Percentiles rank a stretch among this genome's conserved stretches.
phyloP scores from a whole-genome alignment of 1,140 invertebrate genomes.

The Mercenaria mercenaria region DNA sequence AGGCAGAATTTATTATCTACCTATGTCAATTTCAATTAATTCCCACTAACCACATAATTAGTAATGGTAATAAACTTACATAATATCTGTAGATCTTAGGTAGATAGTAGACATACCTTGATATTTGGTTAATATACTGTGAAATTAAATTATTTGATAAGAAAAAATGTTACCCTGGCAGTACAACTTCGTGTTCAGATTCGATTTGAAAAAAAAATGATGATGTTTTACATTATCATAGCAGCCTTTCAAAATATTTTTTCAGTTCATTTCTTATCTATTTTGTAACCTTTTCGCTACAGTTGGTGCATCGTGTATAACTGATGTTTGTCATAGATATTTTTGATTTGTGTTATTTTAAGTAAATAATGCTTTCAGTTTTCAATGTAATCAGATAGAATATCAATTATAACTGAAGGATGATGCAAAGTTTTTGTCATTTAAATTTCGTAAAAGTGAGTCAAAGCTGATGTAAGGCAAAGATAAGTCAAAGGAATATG shows the following conservation, averaged over 20 bases:
- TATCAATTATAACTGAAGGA: neutral
- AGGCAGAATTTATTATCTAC: conserved; percentile 51
- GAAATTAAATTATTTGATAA: conserved; percentile 41
- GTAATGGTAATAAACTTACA: conserved; percentile 35
- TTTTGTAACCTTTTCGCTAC: neutral
- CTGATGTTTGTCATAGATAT: neutral
- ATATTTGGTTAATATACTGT: conserved; percentile 20
- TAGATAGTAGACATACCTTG: neutral
- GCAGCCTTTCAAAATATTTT: neutral
- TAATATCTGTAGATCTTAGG: conserved; percentile 37
- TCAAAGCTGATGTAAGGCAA: neutral
- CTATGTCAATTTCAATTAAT: conserved; percentile 48
- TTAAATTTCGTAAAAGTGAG: neutral
- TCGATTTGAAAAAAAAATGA: neutral
- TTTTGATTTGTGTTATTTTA: conserved; percentile 13
- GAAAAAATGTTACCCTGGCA: neutral
- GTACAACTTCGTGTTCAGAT: neutral
- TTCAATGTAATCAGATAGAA: neutral
- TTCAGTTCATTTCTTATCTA: neutral
- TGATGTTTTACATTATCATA: neutral
- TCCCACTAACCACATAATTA: conserved; percentile 26
- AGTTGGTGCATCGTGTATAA: neutral
- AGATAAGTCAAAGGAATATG: neutral
- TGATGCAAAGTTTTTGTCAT: neutral
- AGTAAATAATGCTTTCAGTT: neutral